Conservation (phyloP, 2,797 vertebrate genomes). For the Semotilus atromaculatus region DNA sequence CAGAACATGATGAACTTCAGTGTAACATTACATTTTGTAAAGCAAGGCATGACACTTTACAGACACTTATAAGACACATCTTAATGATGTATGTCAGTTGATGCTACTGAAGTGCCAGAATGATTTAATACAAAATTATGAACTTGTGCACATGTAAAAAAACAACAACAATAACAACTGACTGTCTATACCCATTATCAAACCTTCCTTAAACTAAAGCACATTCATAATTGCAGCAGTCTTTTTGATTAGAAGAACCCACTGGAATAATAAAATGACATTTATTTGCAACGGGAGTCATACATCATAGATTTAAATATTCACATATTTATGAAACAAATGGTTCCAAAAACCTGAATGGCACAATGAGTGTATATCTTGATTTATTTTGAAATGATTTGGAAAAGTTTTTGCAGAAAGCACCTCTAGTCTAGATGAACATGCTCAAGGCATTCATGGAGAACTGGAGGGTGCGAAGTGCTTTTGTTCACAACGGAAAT, state of each 20-base stretch:
- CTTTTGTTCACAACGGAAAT: slow-evolving; percentile 1
- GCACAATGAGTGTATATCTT: background rate
- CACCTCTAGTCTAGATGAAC: background rate
- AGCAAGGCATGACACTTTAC: slow-evolving; percentile 60
- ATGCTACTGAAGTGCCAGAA: slow-evolving; percentile 14
- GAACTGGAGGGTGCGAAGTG: slow-evolving; percentile 1
- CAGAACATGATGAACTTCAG: slow-evolving; percentile 54
- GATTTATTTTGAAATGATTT: background rate
- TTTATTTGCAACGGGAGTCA: background rate
- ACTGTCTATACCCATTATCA: background rate
- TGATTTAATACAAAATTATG: background rate
- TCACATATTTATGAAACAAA: slow-evolving; percentile 21
- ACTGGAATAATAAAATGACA: background rate
- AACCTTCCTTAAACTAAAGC: background rate
- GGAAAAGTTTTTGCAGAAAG: too few species aligned
- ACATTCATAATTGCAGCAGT: background rate
- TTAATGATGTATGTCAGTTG: slow-evolving; percentile 14
- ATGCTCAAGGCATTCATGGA: background rate
- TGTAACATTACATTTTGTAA: slow-evolving; percentile 19
- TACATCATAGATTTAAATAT: background rate
- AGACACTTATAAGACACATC: slow-evolving; percentile 29
- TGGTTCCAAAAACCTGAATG: background rate
- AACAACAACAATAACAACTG: slow-evolving; percentile 6
- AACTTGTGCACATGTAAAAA: slow-evolving; percentile 11
- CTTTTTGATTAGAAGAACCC: background rate